Evolutionary conservation across 2,797 vertebrate genomes (phyloP), one percentile per base, ranked within the genome.

Genomic region (Acomys russatus): DNA sequence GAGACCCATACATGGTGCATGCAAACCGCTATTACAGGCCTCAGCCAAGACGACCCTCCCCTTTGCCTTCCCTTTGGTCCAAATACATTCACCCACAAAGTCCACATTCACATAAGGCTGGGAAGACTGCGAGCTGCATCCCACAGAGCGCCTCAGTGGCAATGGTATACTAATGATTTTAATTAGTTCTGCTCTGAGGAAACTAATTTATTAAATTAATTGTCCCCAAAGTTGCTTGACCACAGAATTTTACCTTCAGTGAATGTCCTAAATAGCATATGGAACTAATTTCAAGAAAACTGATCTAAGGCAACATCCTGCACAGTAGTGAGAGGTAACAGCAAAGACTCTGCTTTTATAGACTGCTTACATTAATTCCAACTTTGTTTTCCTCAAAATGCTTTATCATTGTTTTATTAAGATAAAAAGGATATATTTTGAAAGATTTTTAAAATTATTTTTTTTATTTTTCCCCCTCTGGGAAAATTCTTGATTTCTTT

Each of bases 141-240:
- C 28, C 12, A 73, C 54, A 28, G 90, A 90, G 33, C 49, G 89
- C n/a, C 68, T 63, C 28, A 44, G 33, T 28, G 54, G 71, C 44
- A n/a, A 22, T 73, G 25, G 23, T 28, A 6, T 78, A 73, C 77
- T 76, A 66, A 90, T 10, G 14, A 35, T 79, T 94, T 66, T 87
- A 91, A 90, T 93, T 87, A 93, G 80, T 51, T 93, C 76, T 88
- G 35, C 28, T 87, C 44, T 77, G 9, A 90, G 91, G 90, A 92
- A 79, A 64, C 28, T 85, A 80, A 51, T 85, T 84, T 90, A 80
- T 94, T 84, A 92, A 63, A 79, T 54, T 77, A 83, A 74, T 95
- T 84, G 71, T 97, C 92, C 83, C 90, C 90, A 90, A 94, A 88
- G 30, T 7, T 89, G 35, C 71, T 74, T 92, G 92, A 92, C 63